Evolutionary conservation across 2,113 vertebrate genomes (phyloP).

Genomic region (Solea solea): DNA sequence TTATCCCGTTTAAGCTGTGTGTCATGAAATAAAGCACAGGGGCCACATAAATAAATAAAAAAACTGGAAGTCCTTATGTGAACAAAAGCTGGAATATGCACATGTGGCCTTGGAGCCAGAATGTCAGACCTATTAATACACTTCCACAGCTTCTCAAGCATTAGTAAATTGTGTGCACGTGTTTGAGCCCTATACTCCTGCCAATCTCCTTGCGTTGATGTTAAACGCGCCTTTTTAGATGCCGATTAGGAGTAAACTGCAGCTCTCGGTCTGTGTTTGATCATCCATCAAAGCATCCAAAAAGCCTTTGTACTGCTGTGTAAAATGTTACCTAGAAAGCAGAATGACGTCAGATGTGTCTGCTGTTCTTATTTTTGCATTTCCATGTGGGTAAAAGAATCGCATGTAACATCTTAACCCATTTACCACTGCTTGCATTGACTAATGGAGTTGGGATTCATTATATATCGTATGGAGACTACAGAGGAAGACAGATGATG

Average conservation of each 20-base stretch:
- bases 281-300: conserved; percentile 9
- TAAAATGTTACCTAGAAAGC: background rate
- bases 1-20: conserved; percentile 60
- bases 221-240: too few relatives aligned
- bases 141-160: background rate
- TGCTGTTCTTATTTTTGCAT: background rate
- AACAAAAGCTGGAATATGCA: conserved; percentile 14
- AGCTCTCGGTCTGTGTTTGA: conserved; percentile 16
- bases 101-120: background rate
- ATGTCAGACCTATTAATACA: background rate
- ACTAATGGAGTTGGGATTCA: too few relatives aligned
- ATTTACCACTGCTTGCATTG: conserved; percentile 1
- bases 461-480: too few relatives aligned
- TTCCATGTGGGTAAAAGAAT: background rate
- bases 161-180: conserved; percentile 4
- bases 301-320: conserved; percentile 12
- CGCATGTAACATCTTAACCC: background rate
- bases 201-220: background rate
- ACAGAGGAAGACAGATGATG: too few relatives aligned
- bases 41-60: conserved; percentile 9
- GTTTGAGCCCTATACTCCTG: background rate
- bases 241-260: background rate
- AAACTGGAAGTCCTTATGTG: background rate
- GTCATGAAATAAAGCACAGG: conserved; percentile 18
- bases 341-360: conserved; percentile 2